These are phyloP conservation scores for Dromiciops gliroides DNA, from an alignment of 2,113 vertebrate genomes.

Conservation along the genomic window DNA sequence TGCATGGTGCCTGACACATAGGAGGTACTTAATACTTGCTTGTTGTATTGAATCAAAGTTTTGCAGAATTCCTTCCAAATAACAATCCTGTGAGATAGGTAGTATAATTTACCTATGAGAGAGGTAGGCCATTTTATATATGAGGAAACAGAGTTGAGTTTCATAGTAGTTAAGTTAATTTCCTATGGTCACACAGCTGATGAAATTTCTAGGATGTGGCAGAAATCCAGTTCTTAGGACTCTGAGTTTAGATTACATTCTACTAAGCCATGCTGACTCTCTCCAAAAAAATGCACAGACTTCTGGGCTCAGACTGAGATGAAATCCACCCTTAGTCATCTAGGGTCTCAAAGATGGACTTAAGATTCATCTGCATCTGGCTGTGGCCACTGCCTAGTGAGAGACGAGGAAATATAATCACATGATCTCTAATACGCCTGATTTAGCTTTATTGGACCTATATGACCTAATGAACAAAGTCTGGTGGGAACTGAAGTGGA, in stretches of 20 bases:
- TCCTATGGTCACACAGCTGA: neutral
- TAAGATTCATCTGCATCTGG: neutral
- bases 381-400: neutral
- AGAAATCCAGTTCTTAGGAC: neutral
- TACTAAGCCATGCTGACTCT: neutral
- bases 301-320: neutral
- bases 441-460: neutral
- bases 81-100: neutral
- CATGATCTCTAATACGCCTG: neutral
- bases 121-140: too few relatives aligned
- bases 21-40: neutral
- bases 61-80: neutral
- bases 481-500: neutral
- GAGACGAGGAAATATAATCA: neutral
- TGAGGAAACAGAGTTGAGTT: too few relatives aligned
- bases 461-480: neutral
- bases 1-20: neutral
- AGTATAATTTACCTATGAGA: too few relatives aligned
- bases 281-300: neutral
- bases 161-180: neutral
- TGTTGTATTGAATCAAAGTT: neutral
- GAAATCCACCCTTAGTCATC: neutral
- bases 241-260: neutral
- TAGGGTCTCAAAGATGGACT: conserved; percentile 4
- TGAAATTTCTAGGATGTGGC: neutral